Evolutionary conservation across 2,113 vertebrate species (phyloP).

Genomic region (Aphelocoma coerulescens): DNA sequence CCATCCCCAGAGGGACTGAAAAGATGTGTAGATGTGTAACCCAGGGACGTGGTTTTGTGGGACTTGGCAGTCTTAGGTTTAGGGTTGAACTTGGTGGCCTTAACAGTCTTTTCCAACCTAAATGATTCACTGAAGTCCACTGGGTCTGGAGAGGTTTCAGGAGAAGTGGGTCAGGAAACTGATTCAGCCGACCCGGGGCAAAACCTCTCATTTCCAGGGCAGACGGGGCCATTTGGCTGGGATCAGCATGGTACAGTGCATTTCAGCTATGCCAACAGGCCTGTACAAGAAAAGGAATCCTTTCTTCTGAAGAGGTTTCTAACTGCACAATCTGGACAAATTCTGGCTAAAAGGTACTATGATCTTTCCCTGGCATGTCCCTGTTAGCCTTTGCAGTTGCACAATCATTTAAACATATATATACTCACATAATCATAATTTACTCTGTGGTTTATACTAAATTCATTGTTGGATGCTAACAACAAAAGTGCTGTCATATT

Average conservation of each 20-base stretch:
- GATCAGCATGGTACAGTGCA: background rate
- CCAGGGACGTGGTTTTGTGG: background rate
- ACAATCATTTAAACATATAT: background rate
- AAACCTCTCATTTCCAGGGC: background rate
- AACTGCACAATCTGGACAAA: background rate
- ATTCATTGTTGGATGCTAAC: background rate
- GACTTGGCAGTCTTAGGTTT: background rate
- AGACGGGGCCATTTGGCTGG: background rate
- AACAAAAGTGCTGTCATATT: background rate
- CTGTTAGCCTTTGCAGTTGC: background rate
- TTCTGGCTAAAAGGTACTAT: background rate
- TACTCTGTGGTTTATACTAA: background rate
- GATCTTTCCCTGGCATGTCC: background rate
- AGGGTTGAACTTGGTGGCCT: background rate
- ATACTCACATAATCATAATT: background rate
- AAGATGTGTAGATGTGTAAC: background rate
- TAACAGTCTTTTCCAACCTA: background rate
- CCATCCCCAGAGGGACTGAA: background rate
- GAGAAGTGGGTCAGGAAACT: background rate
- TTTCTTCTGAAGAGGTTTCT: background rate
- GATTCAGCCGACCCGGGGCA: background rate
- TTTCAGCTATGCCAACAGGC: background rate
- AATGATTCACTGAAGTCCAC: background rate
- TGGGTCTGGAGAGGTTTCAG: background rate
- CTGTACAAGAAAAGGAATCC: background rate